Base-by-base conservation (phyloP, 1,140 invertebrate genomes). In the Cardiocondyla obscurior region DNA sequence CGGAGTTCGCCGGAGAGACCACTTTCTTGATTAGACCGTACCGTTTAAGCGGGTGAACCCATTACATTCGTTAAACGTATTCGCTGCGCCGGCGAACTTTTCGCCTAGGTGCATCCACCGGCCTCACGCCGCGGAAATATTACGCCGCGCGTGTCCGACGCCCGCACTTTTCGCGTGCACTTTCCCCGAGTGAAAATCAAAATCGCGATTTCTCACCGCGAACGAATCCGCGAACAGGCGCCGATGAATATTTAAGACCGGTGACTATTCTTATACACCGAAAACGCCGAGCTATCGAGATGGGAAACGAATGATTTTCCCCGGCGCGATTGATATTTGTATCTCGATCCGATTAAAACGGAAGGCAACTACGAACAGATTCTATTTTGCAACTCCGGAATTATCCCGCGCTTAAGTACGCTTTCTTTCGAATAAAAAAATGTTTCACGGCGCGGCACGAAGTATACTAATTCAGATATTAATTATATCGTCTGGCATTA, bases 21-120 rank as follows among this genome's bases (percentile, higher is more conserved):
- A 88, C 86, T 88, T 88, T 85, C 87, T 88, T 88, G 87, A 88
- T 88, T 88, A 88, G 87, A 88, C 81, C 73, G 83, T 49, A 64
- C 64, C 44, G 65, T 85, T 88, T 85, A 88, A 88, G 28, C 72
- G 77, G 60, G 19, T 36, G 64, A 85, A 53, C 49, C 83, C 69
- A 83, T 88, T 88, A 88, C 83, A 83, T 85, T 88, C 86, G 87
- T 88, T 88, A 85, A 88, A 85, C 82, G 82, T 55, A 58, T 67
- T 70, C 22, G 10, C 53, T 62, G 64, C 76, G 46, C 53, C n/a
- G 64, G 53, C 49, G 16, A 86, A 79, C 55, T 88, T 88, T 88
- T 85, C 74, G 70, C 46, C 33, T 46, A 53, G 53, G 8, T 51
- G 33, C 51, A 28, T 42, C 39, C 33, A n/a, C n/a, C 62, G 42